Conservation (phyloP, 2,113 vertebrate species). For the Charina bottae region DNA sequence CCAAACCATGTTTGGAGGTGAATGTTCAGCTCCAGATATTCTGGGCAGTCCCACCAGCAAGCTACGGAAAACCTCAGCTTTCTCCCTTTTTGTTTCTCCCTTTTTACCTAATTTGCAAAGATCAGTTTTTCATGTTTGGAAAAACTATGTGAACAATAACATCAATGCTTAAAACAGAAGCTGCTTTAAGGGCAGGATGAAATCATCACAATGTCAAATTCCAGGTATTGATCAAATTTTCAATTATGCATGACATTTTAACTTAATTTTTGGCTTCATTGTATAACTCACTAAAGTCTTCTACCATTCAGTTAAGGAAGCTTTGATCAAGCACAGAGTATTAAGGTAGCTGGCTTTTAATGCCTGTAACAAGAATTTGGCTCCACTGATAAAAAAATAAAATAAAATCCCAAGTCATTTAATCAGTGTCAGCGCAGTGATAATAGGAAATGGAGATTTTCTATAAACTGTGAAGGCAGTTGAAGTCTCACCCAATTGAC, state of each 20-base stretch:
- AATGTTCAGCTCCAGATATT: not conserved
- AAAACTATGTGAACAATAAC: not conserved
- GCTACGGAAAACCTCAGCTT: not conserved
- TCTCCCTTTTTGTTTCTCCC: not conserved
- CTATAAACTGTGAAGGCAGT: slow-evolving; percentile 5
- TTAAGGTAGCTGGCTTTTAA: not conserved
- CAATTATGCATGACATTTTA: slow-evolving; percentile 13
- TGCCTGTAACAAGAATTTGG: not conserved
- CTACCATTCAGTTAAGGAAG: not conserved
- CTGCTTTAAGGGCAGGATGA: not conserved
- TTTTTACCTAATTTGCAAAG: not conserved
- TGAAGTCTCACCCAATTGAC: slow-evolving; percentile 4
- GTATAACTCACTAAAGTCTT: not conserved
- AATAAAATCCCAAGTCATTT: slow-evolving; percentile 2
- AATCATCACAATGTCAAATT: not conserved
- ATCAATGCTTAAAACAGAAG: not conserved
- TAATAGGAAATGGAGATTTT: not conserved
- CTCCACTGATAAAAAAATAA: not conserved
- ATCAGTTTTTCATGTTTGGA: not conserved
- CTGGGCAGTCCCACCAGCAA: not conserved
- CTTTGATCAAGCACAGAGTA: not conserved
- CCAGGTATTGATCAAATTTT: not conserved
- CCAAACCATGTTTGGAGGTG: not conserved
- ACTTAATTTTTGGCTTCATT: not conserved
- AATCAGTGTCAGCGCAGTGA: not conserved